A percentile compares a stretch with the other conserved stretches of the same genome.
Conservation (phyloP, 2,113 vertebrate species). For the Petrocephalus microphthalmus region DNA sequence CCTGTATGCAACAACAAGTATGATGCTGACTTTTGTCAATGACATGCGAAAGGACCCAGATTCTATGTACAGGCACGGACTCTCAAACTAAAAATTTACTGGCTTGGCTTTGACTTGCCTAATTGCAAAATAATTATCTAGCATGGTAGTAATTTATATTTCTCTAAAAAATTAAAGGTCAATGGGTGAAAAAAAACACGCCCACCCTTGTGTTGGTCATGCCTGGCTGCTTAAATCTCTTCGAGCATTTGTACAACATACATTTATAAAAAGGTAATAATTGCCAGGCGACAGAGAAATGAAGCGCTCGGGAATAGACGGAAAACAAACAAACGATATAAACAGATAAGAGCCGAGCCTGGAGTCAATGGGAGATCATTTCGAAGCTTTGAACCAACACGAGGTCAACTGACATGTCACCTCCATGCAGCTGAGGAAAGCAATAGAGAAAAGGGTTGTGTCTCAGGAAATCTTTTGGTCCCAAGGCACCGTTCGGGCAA, state of each 20-base stretch:
- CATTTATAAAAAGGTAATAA: constrained; percentile 4
- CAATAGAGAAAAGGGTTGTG: background rate
- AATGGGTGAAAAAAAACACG: background rate
- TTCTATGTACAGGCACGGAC: background rate
- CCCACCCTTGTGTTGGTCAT: background rate
- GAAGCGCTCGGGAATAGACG: background rate
- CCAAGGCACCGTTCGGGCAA: background rate
- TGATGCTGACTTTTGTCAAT: background rate
- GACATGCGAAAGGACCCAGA: background rate
- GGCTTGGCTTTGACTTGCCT: background rate
- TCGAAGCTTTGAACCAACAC: background rate
- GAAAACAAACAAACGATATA: background rate
- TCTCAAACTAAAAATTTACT: background rate
- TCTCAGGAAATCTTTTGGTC: background rate
- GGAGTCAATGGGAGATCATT: background rate
- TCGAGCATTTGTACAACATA: background rate
- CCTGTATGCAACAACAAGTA: background rate
- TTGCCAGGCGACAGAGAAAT: background rate
- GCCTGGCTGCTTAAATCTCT: constrained; percentile 1
- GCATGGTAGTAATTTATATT: background rate
- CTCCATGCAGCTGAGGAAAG: background rate
- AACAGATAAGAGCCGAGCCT: background rate
- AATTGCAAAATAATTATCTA: constrained; percentile 14
- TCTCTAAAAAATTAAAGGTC: background rate
- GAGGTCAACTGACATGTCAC: background rate